Conservation (phyloP, 1,140 invertebrate species). For the Capitella teleta region DNA sequence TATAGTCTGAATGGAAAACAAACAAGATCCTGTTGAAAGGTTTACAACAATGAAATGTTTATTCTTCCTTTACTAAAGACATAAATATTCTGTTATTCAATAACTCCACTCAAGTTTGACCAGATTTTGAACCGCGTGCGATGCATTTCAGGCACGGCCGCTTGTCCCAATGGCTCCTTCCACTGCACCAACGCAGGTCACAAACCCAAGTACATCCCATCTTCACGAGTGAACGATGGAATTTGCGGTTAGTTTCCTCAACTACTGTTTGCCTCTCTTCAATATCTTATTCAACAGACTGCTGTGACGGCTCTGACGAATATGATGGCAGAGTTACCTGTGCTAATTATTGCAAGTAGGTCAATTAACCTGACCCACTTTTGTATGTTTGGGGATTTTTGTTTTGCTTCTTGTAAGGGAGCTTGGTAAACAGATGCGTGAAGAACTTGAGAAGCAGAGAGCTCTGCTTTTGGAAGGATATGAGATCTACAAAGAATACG, state of each 20-base stretch:
- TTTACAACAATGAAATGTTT: neutral
- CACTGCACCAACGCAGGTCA: constrained; percentile 86
- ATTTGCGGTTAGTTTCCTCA: constrained; percentile 77
- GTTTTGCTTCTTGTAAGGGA: constrained; percentile 52
- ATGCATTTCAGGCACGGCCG: constrained; percentile 64
- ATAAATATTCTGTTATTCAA: neutral
- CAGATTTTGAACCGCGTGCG: constrained; percentile 3
- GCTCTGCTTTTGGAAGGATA: constrained; percentile 67
- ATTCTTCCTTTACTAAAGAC: neutral
- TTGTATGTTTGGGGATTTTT: neutral
- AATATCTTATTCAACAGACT: too few relatives aligned
- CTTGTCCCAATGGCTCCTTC: constrained; percentile 75
- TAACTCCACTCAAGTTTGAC: too few relatives aligned
- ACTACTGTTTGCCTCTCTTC: too few relatives aligned
- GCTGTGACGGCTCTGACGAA: constrained; percentile 94
- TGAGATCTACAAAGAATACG: constrained; percentile 62
- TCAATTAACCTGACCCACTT: neutral
- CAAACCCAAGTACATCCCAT: constrained; percentile 65
- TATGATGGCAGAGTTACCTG: constrained; percentile 56
- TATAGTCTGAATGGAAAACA: neutral
- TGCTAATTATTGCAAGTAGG: constrained; percentile 50
- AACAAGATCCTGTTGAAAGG: neutral
- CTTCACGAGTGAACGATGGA: constrained; percentile 87
- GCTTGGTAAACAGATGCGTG: constrained; percentile 64
- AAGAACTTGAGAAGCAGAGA: constrained; percentile 58